phyloP scores from a whole-genome alignment of 2,113 vertebrate species.

The Sorex araneus region DNA sequence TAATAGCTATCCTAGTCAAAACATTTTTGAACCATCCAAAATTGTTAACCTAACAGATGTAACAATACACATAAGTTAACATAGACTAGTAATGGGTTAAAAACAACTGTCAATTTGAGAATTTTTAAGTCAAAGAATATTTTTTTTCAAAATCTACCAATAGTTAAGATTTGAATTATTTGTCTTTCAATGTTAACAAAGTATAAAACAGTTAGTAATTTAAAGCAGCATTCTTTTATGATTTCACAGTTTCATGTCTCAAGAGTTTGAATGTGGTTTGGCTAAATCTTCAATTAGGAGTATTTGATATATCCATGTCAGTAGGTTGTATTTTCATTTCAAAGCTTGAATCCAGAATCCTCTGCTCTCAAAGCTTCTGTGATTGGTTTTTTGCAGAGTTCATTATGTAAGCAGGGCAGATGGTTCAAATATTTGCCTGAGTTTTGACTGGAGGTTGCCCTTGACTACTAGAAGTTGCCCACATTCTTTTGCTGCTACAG shows the following conservation, averaged over 20 bases:
- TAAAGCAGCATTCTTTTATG: no score
- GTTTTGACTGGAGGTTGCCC: neutral
- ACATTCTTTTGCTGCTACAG: neutral
- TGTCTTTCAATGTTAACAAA: no score
- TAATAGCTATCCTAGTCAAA: neutral
- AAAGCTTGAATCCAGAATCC: neutral
- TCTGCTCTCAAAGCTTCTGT: neutral
- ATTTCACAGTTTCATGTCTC: no score
- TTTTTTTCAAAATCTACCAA: no score
- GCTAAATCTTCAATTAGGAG: neutral
- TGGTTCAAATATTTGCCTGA: neutral
- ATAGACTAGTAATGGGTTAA: no score
- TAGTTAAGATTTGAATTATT: no score
- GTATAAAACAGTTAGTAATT: no score
- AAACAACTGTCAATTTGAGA: no score
- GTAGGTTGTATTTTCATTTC: neutral
- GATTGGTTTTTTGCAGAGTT: neutral
- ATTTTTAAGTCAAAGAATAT: no score
- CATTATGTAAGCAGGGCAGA: neutral
- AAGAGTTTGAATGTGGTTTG: neutral
- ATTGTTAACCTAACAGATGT: neutral
- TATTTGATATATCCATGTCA: neutral
- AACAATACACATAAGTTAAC: neutral
- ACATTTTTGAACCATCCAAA: neutral
- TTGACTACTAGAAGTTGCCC: neutral